A percentile compares a stretch with the other conserved stretches of the same genome.
Evolutionary conservation across 2,888 invertebrate genomes (phyloP).

Genomic region (Siphlonurus alternatus): DNA sequence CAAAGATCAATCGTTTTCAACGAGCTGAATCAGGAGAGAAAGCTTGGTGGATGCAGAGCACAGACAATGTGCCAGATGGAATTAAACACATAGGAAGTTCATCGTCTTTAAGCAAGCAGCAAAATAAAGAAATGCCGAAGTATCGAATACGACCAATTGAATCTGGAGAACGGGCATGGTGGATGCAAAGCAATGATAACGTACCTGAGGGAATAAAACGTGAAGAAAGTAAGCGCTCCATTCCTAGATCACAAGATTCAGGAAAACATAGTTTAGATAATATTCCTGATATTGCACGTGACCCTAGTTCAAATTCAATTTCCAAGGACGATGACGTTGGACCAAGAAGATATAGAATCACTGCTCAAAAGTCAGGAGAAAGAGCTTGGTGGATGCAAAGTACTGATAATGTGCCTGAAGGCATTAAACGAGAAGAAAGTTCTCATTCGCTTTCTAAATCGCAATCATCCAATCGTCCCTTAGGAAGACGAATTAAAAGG

Average conservation of each 20-base stretch:
- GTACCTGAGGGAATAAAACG: neutral
- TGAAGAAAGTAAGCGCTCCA: neutral
- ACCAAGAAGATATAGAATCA: neutral
- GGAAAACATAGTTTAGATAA: neutral
- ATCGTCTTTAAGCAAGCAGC: neutral
- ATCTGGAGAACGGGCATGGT: slow-evolving; percentile 19
- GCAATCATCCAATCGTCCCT: neutral
- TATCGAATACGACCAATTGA: slow-evolving; percentile 35
- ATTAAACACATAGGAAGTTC: neutral
- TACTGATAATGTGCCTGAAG: slow-evolving; percentile 23
- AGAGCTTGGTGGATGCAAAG: slow-evolving; percentile 33
- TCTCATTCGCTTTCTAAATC: neutral
- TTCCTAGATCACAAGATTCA: neutral
- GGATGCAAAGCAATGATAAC: slow-evolving; percentile 17
- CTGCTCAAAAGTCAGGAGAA: slow-evolving; percentile 26
- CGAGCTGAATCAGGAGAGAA: slow-evolving; percentile 16
- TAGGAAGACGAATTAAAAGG: slow-evolving; percentile 6
- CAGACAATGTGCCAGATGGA: neutral
- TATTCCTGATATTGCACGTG: neutral
- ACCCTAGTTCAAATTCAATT: neutral
- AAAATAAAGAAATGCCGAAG: neutral
- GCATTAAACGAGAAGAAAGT: slow-evolving; percentile 19
- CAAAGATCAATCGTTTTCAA: neutral
- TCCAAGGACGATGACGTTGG: neutral
- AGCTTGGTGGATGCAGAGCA: slow-evolving; percentile 18